Base-by-base conservation (phyloP, 2,797 vertebrate species). In the Centropyge bicolor region DNA sequence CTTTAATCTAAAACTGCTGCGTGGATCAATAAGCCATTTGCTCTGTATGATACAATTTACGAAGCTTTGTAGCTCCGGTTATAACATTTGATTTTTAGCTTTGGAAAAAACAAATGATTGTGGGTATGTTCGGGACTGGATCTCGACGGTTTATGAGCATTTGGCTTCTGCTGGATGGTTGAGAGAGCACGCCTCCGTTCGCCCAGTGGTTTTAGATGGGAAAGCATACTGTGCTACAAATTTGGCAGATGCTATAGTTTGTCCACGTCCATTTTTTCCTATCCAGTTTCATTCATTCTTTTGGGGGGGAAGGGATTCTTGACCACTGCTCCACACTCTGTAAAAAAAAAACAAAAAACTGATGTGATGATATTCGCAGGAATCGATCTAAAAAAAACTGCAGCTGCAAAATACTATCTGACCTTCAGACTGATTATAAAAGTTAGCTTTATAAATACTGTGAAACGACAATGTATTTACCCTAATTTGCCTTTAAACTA, bases 21-120 rank as follows among this genome's bases (percentile, higher is more conserved):
- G 86, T 85, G 84, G 91, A 94, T 95, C 94, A 93, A 94, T 94
- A 94, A 94, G 79, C 86, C 88, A 93, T 93, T 95, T 92, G 73
- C 88, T 90, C 78, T 84, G 72, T 91, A 90, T 90, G 86, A 92
- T 92, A 88, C 91, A 89, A 89, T 93, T 92, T 91, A 86, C 72
- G 31, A 77, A 89, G 90, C 84, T 89, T 88, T 89, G 89, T 88
- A 91, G 85, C 77, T 62, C 70, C 69, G 71, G 86, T 92, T 91
- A 89, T 85, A 90, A 86, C 80, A 84, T 93, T 92, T 86, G 70
- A 86, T 91, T 83, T 91, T 90, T 72, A 60, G 70, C 70, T 78
- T 90, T 82, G 73, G 65, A 78, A 79, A 54, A 77, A 61, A 70
- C 48, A 60, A 89, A 87, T 89, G 49, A 75, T 80, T 69, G 51